Evolutionary conservation across 2,888 invertebrate genomes (phyloP).

Genomic region (Molanna angustata): DNA sequence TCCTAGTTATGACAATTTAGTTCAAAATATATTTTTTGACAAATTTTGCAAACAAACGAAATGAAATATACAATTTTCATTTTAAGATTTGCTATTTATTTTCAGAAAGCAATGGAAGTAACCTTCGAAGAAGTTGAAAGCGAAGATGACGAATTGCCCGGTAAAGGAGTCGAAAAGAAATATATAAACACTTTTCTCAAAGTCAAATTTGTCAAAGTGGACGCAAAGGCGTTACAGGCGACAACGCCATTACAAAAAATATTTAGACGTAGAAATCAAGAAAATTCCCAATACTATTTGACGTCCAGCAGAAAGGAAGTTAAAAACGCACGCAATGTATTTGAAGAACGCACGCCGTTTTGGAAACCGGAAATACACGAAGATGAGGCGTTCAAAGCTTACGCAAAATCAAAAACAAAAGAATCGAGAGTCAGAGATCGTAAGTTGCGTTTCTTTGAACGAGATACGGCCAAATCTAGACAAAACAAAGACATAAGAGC

Average conservation of each 20-base stretch:
- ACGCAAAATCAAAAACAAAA: conserved; percentile 34
- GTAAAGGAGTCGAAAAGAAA: too few relatives aligned
- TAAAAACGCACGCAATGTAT: conserved; percentile 3
- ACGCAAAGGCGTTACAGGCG: conserved; percentile 12
- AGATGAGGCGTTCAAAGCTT: conserved; percentile 17
- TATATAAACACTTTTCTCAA: conserved; percentile 14
- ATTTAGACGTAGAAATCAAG: conserved; percentile 49
- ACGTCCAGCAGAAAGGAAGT: conserved; percentile 43
- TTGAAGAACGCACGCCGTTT: conserved; percentile 26
- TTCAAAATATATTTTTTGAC: too few relatives aligned
- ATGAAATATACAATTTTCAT: too few relatives aligned
- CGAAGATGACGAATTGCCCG: too few relatives aligned
- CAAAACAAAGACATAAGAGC: conserved; percentile 53
- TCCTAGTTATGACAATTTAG: too few relatives aligned
- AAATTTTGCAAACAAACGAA: too few relatives aligned
- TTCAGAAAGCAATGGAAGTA: too few relatives aligned
- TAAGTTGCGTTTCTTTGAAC: conserved; percentile 38
- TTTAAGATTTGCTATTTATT: too few relatives aligned
- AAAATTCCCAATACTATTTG: conserved; percentile 51
- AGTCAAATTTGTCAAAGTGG: conserved; percentile 12
- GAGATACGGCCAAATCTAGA: conserved; percentile 39
- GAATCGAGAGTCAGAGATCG: conserved; percentile 41
- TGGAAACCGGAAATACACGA: conserved; percentile 35
- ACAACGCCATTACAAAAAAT: conserved; percentile 40
- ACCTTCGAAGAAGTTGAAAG: too few relatives aligned